Conservation (phyloP, 1,140 invertebrate genomes). For the Achroia grisella region DNA sequence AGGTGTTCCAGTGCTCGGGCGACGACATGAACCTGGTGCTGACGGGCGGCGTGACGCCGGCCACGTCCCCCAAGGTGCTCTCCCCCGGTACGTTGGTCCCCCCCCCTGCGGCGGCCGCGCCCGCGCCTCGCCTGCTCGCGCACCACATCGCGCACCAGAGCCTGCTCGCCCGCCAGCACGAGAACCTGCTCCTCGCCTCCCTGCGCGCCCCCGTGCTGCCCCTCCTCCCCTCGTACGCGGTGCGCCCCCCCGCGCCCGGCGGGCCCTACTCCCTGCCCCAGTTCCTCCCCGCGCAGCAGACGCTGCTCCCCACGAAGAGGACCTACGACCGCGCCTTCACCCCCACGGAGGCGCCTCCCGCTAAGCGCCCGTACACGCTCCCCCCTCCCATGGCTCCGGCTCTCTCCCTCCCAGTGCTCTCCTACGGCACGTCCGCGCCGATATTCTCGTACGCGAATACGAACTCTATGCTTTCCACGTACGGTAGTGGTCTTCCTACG, state of each 20-base stretch:
- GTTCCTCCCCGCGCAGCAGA: slow-evolving; percentile 39
- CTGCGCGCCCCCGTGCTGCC: slow-evolving; percentile 29
- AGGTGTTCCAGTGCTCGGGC: slow-evolving; percentile 97
- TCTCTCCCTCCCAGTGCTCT: slow-evolving; percentile 62
- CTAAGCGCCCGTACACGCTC: slow-evolving; percentile 59
- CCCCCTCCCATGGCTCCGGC: slow-evolving; percentile 59
- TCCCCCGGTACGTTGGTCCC: slow-evolving; percentile 85
- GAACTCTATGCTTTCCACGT: slow-evolving; percentile 41
- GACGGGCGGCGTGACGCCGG: slow-evolving; percentile 87
- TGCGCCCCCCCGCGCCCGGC: slow-evolving; percentile 31
- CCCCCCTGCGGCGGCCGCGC: slow-evolving; percentile 63
- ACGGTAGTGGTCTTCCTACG: slow-evolving; percentile 34
- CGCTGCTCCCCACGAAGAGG: slow-evolving; percentile 44
- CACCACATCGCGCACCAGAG: slow-evolving; percentile 71
- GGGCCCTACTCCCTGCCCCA: slow-evolving; percentile 43
- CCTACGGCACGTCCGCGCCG: slow-evolving; percentile 61
- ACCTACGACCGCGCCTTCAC: slow-evolving; percentile 72
- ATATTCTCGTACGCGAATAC: slow-evolving; percentile 56
- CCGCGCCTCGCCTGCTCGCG: slow-evolving; percentile 59
- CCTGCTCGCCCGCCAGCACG: slow-evolving; percentile 59
- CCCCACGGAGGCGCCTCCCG: slow-evolving; percentile 49
- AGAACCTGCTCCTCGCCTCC: slow-evolving; percentile 53
- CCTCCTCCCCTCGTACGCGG: slow-evolving; percentile 28
- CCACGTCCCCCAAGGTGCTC: slow-evolving; percentile 78
- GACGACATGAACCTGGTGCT: slow-evolving; percentile 98